Base-by-base conservation (phyloP, 1,140 invertebrate species). In the Artemia franciscana region DNA sequence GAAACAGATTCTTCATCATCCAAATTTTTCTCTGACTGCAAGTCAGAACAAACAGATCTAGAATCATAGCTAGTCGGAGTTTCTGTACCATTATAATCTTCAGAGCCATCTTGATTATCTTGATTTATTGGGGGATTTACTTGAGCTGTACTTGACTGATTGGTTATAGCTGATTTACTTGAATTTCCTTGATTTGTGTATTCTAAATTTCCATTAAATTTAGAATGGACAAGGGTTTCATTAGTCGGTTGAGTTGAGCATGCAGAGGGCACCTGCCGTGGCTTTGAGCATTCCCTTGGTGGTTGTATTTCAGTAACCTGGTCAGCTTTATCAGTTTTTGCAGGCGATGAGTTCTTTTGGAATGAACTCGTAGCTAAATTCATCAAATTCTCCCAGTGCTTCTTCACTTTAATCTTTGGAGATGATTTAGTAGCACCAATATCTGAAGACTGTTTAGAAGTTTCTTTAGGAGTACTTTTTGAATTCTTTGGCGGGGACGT, bases 1-100 rank as follows among this genome's bases (percentile, higher is more conserved):
- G 83, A 82, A 9, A 91, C 82, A 27, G 83, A 84, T 69, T 88
- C 86, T 73, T 79, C 59, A 75, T 77, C 56, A 15, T 64, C 60
- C 58, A 25, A 4, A 4, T 25, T 59, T 24, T 61, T 28, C 28
- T 69, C 71, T 28, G 73, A 71, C 39, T 51, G 39, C 56, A 74
- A 73, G 68, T 79, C 79, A 1, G 82, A 84, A 66, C 80, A 83
- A 5, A 81, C 75, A 0, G 81, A 83, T 78, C 80, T 82, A 5
- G 81, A 82, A 66, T 84, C 81, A 66, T 81, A 79, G 64, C 79
- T 81, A 2, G 66, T 64, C 9, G 63, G 63, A 18, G 63, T 64
- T 23, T 60, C 63, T 15, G 60, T 51, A 18, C 21, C 39, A 18
- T 51, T 51, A 51, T 15, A 51, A 51, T 51, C 12, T 51, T 51